phyloP scores from a whole-genome alignment of 1,140 invertebrate species.

The Anastrepha ludens region DNA sequence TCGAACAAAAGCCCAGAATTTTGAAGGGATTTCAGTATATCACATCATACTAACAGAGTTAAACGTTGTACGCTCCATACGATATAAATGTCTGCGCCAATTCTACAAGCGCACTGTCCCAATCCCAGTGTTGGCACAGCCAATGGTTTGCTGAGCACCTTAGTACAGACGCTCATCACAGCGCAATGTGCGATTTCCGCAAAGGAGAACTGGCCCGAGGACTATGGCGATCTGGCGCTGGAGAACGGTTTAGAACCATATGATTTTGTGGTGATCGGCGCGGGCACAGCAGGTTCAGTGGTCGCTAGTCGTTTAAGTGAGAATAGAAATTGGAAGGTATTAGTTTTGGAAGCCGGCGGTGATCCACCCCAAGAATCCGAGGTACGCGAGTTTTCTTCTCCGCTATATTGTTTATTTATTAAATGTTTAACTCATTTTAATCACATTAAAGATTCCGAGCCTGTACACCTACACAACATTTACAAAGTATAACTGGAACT shows the following conservation, averaged over 20 bases:
- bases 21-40: not conserved
- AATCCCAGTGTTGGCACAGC: conserved; percentile 63
- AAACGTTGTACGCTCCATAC: not conserved
- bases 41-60: not conserved
- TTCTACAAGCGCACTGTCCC: conserved; percentile 15
- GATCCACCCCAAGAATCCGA: conserved; percentile 76
- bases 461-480: conserved; percentile 69
- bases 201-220: conserved; percentile 75
- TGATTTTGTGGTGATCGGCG: conserved; percentile 77
- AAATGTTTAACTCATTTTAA: not conserved
- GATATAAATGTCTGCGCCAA: not conserved
- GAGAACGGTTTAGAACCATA: conserved; percentile 59
- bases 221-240: conserved; percentile 72
- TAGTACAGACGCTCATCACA: conserved; percentile 76
- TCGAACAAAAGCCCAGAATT: not conserved
- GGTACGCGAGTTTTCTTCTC: conserved; percentile 61
- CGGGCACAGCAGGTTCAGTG: conserved; percentile 81
- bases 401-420: not conserved
- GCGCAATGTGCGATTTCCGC: conserved; percentile 78
- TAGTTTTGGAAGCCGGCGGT: conserved; percentile 81
- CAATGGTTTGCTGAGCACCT: conserved; percentile 74
- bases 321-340: conserved; percentile 75
- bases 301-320: conserved; percentile 78
- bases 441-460: not conserved
- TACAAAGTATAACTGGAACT: conserved; percentile 79